phyloP scores from a whole-genome alignment of 2,888 invertebrate genomes.

The Aphrophora alni region DNA sequence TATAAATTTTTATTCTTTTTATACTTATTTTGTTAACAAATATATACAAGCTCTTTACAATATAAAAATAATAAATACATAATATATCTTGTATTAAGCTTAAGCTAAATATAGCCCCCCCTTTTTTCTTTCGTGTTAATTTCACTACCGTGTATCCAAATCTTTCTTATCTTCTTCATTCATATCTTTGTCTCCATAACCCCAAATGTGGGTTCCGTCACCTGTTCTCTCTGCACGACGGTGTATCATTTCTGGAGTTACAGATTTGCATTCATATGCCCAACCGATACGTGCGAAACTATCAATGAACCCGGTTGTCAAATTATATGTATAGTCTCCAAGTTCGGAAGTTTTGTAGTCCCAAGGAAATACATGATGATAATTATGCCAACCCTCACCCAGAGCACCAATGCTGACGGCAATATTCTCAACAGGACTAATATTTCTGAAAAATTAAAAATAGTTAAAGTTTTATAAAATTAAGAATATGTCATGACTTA shows the following conservation, averaged over 20 bases:
- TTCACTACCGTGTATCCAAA: conserved; percentile 54
- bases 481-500: too few species aligned
- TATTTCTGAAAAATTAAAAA: conserved; percentile 48
- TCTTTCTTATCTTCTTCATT: conserved; percentile 63
- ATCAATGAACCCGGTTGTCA: conserved; percentile 69
- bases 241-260: conserved; percentile 67
- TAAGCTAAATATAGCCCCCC: background rate
- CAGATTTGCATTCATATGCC: conserved; percentile 68
- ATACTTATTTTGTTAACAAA: background rate
- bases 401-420: conserved; percentile 57
- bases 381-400: conserved; percentile 64
- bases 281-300: conserved; percentile 65
- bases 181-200: conserved; percentile 68
- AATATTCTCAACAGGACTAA: conserved; percentile 59
- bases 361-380: conserved; percentile 64
- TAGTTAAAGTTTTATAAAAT: background rate
- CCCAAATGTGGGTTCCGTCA: conserved; percentile 62
- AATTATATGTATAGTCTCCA: conserved; percentile 61
- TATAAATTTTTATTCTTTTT: too few species aligned
- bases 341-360: conserved; percentile 63
- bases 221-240: conserved; percentile 70
- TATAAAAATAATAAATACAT: conserved; percentile 6
- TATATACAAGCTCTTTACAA: background rate
- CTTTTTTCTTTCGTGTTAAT: background rate
- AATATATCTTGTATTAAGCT: background rate